Base-by-base conservation (phyloP, 2,888 invertebrate species). In the Atethmia centrago region DNA sequence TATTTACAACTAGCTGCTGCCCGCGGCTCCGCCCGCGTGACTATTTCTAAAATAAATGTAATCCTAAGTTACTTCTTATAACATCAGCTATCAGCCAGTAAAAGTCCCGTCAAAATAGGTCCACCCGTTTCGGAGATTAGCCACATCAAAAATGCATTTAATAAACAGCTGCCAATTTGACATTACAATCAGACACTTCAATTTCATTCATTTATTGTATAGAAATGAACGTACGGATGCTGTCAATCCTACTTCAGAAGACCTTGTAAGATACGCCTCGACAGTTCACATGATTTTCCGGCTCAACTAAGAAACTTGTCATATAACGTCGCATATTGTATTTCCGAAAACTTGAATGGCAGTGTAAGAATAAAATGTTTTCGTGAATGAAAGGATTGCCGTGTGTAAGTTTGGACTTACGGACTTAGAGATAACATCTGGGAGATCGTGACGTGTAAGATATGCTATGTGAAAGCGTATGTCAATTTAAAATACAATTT, bases 301-400 rank as follows among this genome's bases (percentile, higher is more conserved):
- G 16, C 21, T n/a, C 2, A 16, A 36, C 36, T 36, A 7, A 45
- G 9, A 42, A 12, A 42, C 36, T 36, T 36, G 53, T 61, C 36
- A 28, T 25, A 8, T 62, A 53, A 55, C 73, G 61, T 55, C 47
- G 55, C 40, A 8, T 47, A 40, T 28, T 36, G 21, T 31, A 14
- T 58, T 36, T 59, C 36, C 36, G 36, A 28, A 40, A 53, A 47
- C 16, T 71, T 61, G 45, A 36, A 21, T 51, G 42, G 3, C 19
- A 36, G 31, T n/a, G 21, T 47, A 28, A 75, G 51, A 61, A 76
- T 59, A 28, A 62, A 62, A 73, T 16, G 14, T 53, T 40, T 61
- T 77, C 36, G 40, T 47, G 36, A n/a, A n/a, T n/a, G n/a, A n/a
- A n/a, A n/a, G n/a, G 77, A 76, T 66, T 76, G 40, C 0, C 65